Percentiles rank a stretch among this genome's conserved stretches.
Evolutionary conservation across 2,797 vertebrate species (phyloP).

Genomic region (Enteromius argenteus): DNA sequence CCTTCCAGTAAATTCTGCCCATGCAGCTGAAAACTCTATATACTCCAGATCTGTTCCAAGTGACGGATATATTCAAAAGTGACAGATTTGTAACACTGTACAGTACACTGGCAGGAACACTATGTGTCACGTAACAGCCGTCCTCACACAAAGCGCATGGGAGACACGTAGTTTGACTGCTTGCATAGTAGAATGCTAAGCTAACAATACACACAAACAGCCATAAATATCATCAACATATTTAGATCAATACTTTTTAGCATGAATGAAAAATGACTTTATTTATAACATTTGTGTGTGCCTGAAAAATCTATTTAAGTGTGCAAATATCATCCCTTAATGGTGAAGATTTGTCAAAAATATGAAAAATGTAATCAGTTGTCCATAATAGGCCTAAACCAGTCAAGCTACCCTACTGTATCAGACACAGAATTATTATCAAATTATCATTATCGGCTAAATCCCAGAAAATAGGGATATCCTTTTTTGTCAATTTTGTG

Average conservation of each 20-base stretch:
- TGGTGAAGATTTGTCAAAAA: background rate
- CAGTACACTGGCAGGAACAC: conserved; percentile 22
- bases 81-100: conserved; percentile 20
- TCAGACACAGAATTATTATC: background rate
- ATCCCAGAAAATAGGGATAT: background rate
- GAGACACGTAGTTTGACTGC: background rate
- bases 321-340: background rate
- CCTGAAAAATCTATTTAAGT: background rate
- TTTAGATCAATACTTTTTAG: background rate
- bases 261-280: background rate
- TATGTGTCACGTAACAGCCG: background rate
- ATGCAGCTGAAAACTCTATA: conserved; percentile 27
- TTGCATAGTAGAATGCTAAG: background rate
- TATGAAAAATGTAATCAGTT: background rate
- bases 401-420: background rate
- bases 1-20: conserved; percentile 33
- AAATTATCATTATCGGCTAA: background rate
- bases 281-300: background rate
- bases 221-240: background rate
- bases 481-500: background rate
- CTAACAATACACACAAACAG: background rate
- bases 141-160: background rate
- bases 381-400: background rate
- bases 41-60: conserved; percentile 17
- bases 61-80: conserved; percentile 5